Evolutionary conservation across 1,140 invertebrate species (phyloP), one percentile per base, ranked within the genome.

Genomic region (Sitodiplosis mosellana): DNA sequence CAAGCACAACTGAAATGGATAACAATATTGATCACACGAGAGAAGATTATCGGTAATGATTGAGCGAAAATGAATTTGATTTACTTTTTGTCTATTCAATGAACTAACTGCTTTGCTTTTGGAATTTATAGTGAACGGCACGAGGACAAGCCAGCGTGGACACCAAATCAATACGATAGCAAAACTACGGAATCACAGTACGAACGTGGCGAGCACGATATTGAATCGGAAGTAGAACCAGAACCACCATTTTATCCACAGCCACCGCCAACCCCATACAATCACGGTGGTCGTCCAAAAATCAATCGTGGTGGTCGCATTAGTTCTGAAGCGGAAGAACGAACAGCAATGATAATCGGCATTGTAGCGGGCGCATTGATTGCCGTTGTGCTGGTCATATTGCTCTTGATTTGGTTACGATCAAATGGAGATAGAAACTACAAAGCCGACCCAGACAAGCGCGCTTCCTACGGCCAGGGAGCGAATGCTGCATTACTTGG

Each of bases 301-400:
- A 41, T 19, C 15, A 55, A 57, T n/a, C 18, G 60, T 59, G 68
- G 70, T 27, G 74, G 77, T 42, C 69, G 78, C 41, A 80, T 83
- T 56, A 78, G 72, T 33, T 79, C 79, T 1, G 78, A 81, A 52
- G 75, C 78, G 21, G 79, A 78, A 7, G 80, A 82, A 52, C 77
- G 76, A 53, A 78, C 78, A 0, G 81, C 76, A 2, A 69, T 90
- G 51, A 81, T 90, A 40, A 87, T 91, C 36, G 83, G 84, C 52
- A 90, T 94, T 50, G 87, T 92, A 48, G 88, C 87, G 1, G 88
- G 85, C 19, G 83, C 88, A 7, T 69, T 95, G 38, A 91, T 95
- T 56, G 86, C 87, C 20, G 82, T 95, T 49, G 82, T 96, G 12
- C 73, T 94, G 33, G 80, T 95, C 47, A 84, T 91, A 17, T 76